Percentiles rank a stretch among this genome's conserved stretches.
Evolutionary conservation across 2,888 invertebrate species (phyloP).

Genomic region (Caenorhabditis sp.): DNA sequence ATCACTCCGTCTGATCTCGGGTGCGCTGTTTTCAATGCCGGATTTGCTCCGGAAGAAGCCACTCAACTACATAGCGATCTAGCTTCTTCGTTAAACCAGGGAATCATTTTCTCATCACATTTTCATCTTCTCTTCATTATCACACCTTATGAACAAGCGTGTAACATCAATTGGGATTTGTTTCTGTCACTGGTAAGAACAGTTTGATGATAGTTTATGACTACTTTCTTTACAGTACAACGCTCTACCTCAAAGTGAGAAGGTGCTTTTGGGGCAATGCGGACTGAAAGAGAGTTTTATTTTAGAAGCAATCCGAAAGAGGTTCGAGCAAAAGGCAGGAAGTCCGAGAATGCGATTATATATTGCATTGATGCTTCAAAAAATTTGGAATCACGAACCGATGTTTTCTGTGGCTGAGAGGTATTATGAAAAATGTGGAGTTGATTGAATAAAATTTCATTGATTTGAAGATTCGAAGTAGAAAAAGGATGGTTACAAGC

Average conservation of each 20-base stretch:
- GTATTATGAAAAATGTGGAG: conserved; percentile 13
- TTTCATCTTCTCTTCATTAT: conserved; percentile 88
- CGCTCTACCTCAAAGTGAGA: conserved; percentile 77
- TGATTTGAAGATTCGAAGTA: conserved; percentile 78
- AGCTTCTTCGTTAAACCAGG: conserved; percentile 77
- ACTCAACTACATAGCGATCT: conserved; percentile 81
- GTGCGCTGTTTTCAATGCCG: conserved; percentile 85
- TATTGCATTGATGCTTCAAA: conserved; percentile 84
- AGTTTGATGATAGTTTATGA: not conserved
- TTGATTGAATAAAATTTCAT: not conserved
- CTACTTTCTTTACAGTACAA: conserved; percentile 75
- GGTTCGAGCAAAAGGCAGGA: conserved; percentile 71
- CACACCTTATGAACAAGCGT: conserved; percentile 79
- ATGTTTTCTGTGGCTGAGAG: conserved; percentile 76
- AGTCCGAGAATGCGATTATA: conserved; percentile 80
- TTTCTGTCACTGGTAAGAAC: conserved; percentile 37
- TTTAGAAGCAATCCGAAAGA: conserved; percentile 76
- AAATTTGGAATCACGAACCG: conserved; percentile 74
- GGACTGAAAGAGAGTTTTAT: conserved; percentile 83
- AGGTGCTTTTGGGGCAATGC: conserved; percentile 79
- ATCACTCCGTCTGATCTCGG: conserved; percentile 75
- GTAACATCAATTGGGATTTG: conserved; percentile 60
- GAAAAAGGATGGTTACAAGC: conserved; percentile 84
- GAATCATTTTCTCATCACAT: conserved; percentile 82
- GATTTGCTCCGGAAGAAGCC: conserved; percentile 81